Percentiles rank a stretch among this genome's conserved stretches.
Evolutionary conservation across 2,113 vertebrate genomes (phyloP).

Genomic region (Apistogramma diplotaenia): DNA sequence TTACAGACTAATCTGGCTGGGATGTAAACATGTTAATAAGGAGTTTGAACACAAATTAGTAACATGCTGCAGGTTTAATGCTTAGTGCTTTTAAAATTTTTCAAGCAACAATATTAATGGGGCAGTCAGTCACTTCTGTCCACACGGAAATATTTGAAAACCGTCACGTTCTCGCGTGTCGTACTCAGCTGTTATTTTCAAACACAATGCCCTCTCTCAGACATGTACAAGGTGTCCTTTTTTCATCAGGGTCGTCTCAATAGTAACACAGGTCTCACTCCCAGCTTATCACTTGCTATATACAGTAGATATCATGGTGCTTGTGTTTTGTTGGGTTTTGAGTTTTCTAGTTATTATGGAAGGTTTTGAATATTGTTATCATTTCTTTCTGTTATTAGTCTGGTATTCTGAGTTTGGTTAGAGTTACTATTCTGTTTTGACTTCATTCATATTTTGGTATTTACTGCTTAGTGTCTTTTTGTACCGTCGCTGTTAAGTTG

Average conservation of each 20-base stretch:
- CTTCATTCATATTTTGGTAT: neutral
- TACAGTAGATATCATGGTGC: neutral
- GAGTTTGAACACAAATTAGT: neutral
- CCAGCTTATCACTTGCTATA: neutral
- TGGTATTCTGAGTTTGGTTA: neutral
- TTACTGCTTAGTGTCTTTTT: neutral
- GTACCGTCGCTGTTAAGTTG: neutral
- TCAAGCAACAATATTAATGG: neutral
- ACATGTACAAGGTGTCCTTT: neutral
- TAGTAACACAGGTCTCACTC: neutral
- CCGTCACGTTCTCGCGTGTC: neutral
- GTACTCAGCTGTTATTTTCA: neutral
- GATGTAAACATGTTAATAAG: neutral
- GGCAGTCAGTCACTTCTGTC: neutral
- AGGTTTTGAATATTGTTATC: neutral
- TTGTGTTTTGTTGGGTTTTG: neutral
- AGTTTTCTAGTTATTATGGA: neutral
- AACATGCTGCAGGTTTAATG: neutral
- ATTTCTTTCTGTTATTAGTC: neutral
- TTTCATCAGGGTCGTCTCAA: neutral
- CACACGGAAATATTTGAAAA: neutral
- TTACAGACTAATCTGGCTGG: neutral
- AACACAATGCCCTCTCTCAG: neutral
- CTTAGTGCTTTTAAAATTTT: neutral
- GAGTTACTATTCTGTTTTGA: neutral